phyloP scores from a whole-genome alignment of 2,888 invertebrate genomes.

The Drosophila nigricruria region DNA sequence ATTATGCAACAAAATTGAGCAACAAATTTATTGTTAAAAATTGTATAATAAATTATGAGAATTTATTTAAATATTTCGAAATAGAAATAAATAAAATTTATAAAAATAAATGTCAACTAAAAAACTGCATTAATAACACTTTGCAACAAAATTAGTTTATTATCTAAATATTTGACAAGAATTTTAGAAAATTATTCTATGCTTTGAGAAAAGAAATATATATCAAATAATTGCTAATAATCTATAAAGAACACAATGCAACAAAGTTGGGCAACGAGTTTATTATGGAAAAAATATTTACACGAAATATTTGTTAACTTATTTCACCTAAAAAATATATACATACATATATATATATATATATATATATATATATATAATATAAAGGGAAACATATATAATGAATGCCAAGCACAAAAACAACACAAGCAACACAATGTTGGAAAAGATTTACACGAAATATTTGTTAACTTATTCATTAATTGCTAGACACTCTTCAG shows the following conservation, averaged over 20 bases:
- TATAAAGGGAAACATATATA: background rate
- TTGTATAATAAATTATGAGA: background rate
- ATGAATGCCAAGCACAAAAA: background rate
- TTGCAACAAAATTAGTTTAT: background rate
- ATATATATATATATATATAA: background rate
- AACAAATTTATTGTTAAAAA: background rate
- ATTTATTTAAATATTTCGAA: background rate
- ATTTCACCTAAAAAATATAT: too few relatives aligned
- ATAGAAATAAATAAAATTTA: background rate
- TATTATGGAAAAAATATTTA: constrained; percentile 58
- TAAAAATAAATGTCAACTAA: background rate
- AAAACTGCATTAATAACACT: background rate
- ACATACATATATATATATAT: too few relatives aligned
- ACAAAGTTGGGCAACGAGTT: constrained; percentile 25
- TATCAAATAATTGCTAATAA: background rate
- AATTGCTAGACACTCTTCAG: constrained; percentile 16
- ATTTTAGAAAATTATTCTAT: background rate
- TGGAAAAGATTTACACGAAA: constrained; percentile 58
- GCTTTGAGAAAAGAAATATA: background rate
- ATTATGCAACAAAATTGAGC: background rate
- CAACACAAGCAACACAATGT: constrained; percentile 14
- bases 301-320: constrained; percentile 15
- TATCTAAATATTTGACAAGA: constrained; percentile 5
- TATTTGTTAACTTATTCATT: constrained; percentile 47
- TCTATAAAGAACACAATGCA: background rate